These are phyloP conservation scores for Mimumesa dahlbomi DNA, from an alignment of 2,888 invertebrate genomes.

Conservation along the genomic window DNA sequence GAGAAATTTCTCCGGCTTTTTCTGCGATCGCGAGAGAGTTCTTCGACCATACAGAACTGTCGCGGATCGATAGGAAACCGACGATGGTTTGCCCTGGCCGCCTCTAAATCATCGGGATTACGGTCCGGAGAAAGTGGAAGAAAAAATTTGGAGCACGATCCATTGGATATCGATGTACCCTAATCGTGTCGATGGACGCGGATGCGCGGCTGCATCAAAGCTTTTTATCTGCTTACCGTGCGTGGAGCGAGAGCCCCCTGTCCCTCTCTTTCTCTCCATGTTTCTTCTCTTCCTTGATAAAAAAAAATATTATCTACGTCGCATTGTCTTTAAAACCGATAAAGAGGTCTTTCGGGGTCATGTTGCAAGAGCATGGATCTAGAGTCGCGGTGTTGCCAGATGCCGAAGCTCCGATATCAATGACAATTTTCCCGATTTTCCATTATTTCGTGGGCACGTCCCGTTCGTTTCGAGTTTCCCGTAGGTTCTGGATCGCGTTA, in stretches of 20 bases:
- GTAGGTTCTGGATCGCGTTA: no score
- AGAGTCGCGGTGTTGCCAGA: constrained; percentile 22
- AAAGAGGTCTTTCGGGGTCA: constrained; percentile 54
- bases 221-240: constrained; percentile 30
- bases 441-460: background rate
- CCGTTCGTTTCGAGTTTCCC: no score
- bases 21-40: no score
- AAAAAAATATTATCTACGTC: constrained; percentile 42
- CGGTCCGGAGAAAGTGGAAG: no score
- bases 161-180: background rate
- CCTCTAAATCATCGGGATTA: no score
- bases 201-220: constrained; percentile 33
- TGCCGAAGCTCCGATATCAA: background rate
- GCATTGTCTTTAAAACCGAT: constrained; percentile 49
- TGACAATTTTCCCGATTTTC: background rate
- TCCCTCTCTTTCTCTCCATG: constrained; percentile 1
- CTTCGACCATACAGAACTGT: no score
- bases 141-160: background rate
- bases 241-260: background rate
- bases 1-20: no score
- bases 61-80: no score
- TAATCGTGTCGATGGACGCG: constrained; percentile 9
- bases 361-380: constrained; percentile 53
- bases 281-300: constrained; percentile 15
- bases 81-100: no score